phyloP scores from a whole-genome alignment of 2,797 vertebrate genomes.

The Falco rusticolus region DNA sequence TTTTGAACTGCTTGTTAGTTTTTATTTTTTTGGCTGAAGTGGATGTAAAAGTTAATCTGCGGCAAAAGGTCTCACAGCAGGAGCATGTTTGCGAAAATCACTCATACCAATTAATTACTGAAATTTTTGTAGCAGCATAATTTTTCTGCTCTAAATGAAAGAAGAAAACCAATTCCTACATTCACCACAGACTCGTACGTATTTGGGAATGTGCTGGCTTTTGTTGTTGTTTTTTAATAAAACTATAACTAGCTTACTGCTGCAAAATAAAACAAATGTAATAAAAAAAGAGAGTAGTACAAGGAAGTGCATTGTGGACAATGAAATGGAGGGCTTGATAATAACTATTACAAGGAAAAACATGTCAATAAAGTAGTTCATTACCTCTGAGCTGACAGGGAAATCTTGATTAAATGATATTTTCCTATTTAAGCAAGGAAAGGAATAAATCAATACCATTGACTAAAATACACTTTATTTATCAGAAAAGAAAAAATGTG shows the following conservation, averaged over 20 bases:
- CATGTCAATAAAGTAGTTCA: neutral
- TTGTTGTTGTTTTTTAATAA: neutral
- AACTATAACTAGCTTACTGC: neutral
- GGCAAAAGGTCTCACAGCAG: slow-evolving; percentile 34
- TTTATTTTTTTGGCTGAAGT: neutral
- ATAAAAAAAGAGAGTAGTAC: neutral
- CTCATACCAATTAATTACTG: slow-evolving; percentile 38
- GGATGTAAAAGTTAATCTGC: slow-evolving; percentile 35
- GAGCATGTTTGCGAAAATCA: slow-evolving; percentile 33
- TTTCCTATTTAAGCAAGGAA: slow-evolving; percentile 1
- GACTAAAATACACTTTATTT: neutral
- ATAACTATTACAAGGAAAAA: neutral
- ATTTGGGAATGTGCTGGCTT: neutral
- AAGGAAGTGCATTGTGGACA: neutral
- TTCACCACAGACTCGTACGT: neutral
- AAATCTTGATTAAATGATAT: slow-evolving; percentile 17
- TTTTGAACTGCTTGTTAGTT: slow-evolving; percentile 29
- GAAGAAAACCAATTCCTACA: neutral
- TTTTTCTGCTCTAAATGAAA: slow-evolving; percentile 20
- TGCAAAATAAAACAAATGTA: neutral
- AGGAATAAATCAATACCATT: neutral
- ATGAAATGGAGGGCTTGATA: neutral
- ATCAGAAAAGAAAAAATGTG: neutral
- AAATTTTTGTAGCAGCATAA: slow-evolving; percentile 30
- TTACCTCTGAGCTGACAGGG: neutral